These are phyloP conservation scores for Spea multiplicata DNA, from an alignment of 2,113 vertebrate genomes.

Conservation along the genomic window DNA sequence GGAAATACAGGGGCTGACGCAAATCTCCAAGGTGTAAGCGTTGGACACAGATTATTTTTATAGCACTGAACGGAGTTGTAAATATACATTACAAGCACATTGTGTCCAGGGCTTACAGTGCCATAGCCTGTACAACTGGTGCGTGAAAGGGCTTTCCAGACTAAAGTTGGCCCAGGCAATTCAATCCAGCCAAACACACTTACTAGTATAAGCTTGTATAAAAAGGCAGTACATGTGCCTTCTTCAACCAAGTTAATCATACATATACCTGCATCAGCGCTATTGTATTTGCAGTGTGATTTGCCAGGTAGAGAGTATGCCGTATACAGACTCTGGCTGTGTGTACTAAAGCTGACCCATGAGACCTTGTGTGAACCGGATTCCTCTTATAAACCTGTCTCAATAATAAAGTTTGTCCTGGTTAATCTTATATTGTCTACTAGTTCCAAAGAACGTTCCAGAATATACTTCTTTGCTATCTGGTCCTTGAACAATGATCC, in stretches of 20 bases:
- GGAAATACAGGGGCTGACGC: not conserved
- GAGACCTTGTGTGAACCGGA: slow-evolving; percentile 7
- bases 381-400: slow-evolving; percentile 21
- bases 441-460: too few relatives aligned
- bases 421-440: not conserved
- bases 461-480: too few relatives aligned
- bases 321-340: slow-evolving; percentile 18
- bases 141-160: not conserved
- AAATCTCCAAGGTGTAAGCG: slow-evolving; percentile 12
- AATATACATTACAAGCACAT: slow-evolving; percentile 39
- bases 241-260: not conserved
- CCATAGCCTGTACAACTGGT: not conserved
- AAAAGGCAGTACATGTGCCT: slow-evolving; percentile 17
- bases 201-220: slow-evolving; percentile 24
- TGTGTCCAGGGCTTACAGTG: slow-evolving; percentile 25
- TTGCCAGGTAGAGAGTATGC: not conserved
- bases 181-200: slow-evolving; percentile 16
- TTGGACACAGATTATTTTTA: slow-evolving; percentile 24
- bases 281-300: slow-evolving; percentile 5
- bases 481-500: too few relatives aligned
- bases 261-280: slow-evolving; percentile 13
- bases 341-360: slow-evolving; percentile 7
- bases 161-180: not conserved
- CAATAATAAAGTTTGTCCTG: slow-evolving; percentile 27
- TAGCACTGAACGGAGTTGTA: slow-evolving; percentile 25